Evolutionary conservation across 1,140 invertebrate species (phyloP), one percentile per base, ranked within the genome.

Genomic region (Agraylea sexmaculata): DNA sequence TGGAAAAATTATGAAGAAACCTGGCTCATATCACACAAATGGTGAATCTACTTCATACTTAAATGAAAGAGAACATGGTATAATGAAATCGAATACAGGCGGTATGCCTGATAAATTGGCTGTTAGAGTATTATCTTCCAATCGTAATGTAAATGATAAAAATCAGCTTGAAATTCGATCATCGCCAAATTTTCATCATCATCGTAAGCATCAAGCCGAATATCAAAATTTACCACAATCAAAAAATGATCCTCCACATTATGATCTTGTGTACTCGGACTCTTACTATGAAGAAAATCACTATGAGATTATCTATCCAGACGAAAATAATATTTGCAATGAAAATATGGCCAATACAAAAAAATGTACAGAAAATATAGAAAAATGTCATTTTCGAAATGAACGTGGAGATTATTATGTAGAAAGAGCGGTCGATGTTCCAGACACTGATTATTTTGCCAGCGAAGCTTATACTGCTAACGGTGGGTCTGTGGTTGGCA

Each of bases 261-360:
- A 66, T 33, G 64, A 68, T 35, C 58, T 58, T 15, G 64, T 66
- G 3, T 64, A 61, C 35, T 63, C 64, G 0, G 64, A 66, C 33
- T 32, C 33, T 2, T 15, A 37, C 6, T 58, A 55, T 15, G 65
- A 66, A 36, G 58, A 51, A 33, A 45, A 61, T 12, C 63, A 65
- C 37, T 66, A 68, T 33, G 63, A 68, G 40, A 60, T 60, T 3
- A 57, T 66, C 8, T 42, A 27, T 56, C 6, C 49, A 45, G 44
- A 50, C 18, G 44, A 50, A 35, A 40, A 42, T 19, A 44, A 46
- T 20, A 43, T 49, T 18, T 40, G 35, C 39, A 45, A 49, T 33
- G 47, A 49, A 40, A 49, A 46, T 28, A 19, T 49, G 8, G 37
- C 43, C 1, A 43, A 43, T 28, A 17, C 10, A 13, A 42, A 48